Evolutionary conservation across 2,797 vertebrate genomes (phyloP), one percentile per base, ranked within the genome.

Genomic region (Saxicola maurus): DNA sequence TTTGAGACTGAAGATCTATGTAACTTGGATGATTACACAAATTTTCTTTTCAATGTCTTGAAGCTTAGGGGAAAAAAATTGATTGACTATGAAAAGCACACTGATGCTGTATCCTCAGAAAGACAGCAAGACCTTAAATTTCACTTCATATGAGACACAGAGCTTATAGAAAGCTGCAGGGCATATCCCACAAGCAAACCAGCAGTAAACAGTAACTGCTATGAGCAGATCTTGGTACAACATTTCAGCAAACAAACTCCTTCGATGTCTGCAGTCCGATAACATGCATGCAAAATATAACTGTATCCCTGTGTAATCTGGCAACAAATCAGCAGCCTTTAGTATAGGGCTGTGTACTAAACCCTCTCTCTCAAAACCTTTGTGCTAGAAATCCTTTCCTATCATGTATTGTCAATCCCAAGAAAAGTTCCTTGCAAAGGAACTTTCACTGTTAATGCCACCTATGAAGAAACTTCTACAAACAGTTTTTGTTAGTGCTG

Each of bases 1-100:
- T 73, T 87, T 73, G 25, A 78, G n/a, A 68, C 11, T 72, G 35
- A 48, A 87, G 43, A 13, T 53, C 33, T 60, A 59, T 57, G 8
- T 53, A 87, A 25, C 19, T 89, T 61, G 20, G 24, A 11, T 51
- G 35, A 81, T 87, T 40, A 55, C 12, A 56, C 10, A 81, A 33
- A 57, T 61, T 71, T 87, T 76, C 37, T 33, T 87, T 91, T 59
- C 77, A 88, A 18, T 30, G 16, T 25, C 40, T 78, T 62, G 52
- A 88, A 68, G 25, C 15, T 40, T 64, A 67, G 43, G 13, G 25
- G 23, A 67, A 78, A 64, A 90, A 51, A 1, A 9, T 7, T 78
- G 53, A 80, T 28, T 49, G 31, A 49, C 66, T 81, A 27, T 46
- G 55, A 86, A 78, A 87, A 83, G 43, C 17, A 68, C n/a, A 51